A percentile compares a stretch with the other conserved stretches of the same genome.
These are phyloP conservation scores for Heliconius nattereri DNA, from an alignment of 1,140 invertebrate genomes.

Conservation along the genomic window DNA sequence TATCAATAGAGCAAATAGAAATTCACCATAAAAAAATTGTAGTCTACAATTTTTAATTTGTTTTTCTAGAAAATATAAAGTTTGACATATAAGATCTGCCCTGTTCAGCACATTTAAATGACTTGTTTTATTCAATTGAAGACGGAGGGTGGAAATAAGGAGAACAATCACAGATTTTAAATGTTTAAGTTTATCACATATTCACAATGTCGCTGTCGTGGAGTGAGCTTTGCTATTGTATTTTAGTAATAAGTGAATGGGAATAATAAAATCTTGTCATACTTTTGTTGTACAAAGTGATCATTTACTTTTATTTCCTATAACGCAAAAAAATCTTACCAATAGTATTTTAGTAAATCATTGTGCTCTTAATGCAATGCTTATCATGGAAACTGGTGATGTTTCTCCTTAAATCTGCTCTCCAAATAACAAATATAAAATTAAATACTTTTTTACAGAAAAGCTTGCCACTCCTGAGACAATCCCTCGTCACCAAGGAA, in stretches of 20 bases:
- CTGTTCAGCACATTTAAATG: neutral
- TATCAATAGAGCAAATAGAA: no score
- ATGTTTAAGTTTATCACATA: neutral
- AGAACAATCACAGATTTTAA: neutral
- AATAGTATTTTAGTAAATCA: neutral
- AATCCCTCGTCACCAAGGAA: conserved; percentile 94
- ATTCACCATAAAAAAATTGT: no score
- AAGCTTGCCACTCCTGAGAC: conserved; percentile 95
- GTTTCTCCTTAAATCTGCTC: neutral
- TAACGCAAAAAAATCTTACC: neutral
- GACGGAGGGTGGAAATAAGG: neutral
- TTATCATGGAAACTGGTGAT: neutral
- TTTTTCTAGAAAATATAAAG: neutral
- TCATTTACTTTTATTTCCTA: neutral
- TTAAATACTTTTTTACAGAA: conserved; percentile 84
- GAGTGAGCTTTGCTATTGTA: conserved; percentile 12
- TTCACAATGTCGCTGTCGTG: neutral
- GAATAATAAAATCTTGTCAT: neutral
- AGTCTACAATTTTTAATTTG: no score
- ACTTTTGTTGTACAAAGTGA: neutral
- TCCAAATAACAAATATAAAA: neutral
- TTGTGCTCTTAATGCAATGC: neutral
- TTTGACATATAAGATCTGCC: neutral
- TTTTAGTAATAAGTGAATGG: conserved; percentile 2
- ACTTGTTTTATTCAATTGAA: neutral